Base-by-base conservation (phyloP, 1,140 invertebrate genomes). In the Drosophila orena region DNA sequence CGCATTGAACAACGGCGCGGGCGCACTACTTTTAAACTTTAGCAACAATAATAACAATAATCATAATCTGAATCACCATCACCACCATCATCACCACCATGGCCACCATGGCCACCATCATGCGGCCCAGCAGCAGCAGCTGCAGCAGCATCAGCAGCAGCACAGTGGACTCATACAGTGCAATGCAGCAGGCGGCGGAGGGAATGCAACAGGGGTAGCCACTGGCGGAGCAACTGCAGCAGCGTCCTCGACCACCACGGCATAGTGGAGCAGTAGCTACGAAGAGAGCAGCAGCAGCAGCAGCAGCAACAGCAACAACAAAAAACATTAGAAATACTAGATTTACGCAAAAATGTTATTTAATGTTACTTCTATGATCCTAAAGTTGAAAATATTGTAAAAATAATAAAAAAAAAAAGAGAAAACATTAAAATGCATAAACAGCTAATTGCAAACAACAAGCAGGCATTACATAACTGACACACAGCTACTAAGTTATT, bases 341-440 rank as follows among this genome's bases (percentile, higher is more conserved):
- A 90, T 62, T 89, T 90, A 90, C 77, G 80, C 77, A 89, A 85
- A 90, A 86, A 90, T 90, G 85, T 89, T 89, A 90, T 89, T 89
- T 89, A 89, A 89, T 89, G 84, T 89, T 89, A 88, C 79, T 84
- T 90, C 84, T 88, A 89, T 89, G 85, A 90, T 89, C 84, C 85
- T 90, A 89, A 89, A 89, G 85, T 89, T 89, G 85, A 89, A 90
- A 90, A 90, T 89, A 90, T 81, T 89, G 85, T 89, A 90, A 85
- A 90, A 85, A 89, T 85, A 90, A 88, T 59, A 81, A 88, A 79
- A 38, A 59, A 69, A 55, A 66, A 42, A 50, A 64, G 10, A 40
- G 34, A 73, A 60, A 53, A 69, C 62, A 52, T 42, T 24, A 38
- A 70, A 46, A 35, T 38, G 42, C 40, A 47, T 54, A 11, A 56